Conservation (phyloP, 37 sponge, comb jelly and placozoan species). For the Aplysina aerophoba region DNA sequence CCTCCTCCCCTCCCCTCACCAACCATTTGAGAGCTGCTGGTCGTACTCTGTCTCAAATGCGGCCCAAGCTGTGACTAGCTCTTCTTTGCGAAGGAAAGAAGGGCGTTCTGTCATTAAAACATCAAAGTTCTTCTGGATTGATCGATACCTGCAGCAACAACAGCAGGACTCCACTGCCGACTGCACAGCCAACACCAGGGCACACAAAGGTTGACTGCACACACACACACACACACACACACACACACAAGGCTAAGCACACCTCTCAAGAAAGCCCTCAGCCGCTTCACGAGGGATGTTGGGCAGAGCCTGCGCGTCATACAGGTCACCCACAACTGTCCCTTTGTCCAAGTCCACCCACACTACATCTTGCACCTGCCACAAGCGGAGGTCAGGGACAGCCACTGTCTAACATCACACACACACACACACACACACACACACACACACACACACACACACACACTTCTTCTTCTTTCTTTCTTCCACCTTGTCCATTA, state of each 20-base stretch:
- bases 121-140: slow-evolving; percentile 11
- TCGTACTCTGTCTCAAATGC: slow-evolving; percentile 22
- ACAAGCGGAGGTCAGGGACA: background rate
- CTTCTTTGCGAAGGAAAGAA: background rate
- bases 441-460: background rate
- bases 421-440: background rate
- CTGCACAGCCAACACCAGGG: background rate
- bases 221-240: slow-evolving; percentile 35
- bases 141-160: background rate
- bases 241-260: background rate
- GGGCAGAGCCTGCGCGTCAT: slow-evolving; percentile 28
- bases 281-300: slow-evolving; percentile 35
- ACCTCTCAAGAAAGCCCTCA: background rate
- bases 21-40: slow-evolving; percentile 1
- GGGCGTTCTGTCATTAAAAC: slow-evolving; percentile 10
- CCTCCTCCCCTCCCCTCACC: no score
- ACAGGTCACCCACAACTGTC: slow-evolving; percentile 27
- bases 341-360: slow-evolving; percentile 48
- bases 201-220: background rate
- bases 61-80: background rate
- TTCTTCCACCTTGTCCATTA: no score
- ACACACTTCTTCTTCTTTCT: no score
- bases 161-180: no score
- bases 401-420: slow-evolving; percentile 20
- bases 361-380: slow-evolving; percentile 55